Percentiles rank a stretch among this genome's conserved stretches.
Evolutionary conservation across 2,797 vertebrate species (phyloP).

Genomic region (Etheostoma nigrum): DNA sequence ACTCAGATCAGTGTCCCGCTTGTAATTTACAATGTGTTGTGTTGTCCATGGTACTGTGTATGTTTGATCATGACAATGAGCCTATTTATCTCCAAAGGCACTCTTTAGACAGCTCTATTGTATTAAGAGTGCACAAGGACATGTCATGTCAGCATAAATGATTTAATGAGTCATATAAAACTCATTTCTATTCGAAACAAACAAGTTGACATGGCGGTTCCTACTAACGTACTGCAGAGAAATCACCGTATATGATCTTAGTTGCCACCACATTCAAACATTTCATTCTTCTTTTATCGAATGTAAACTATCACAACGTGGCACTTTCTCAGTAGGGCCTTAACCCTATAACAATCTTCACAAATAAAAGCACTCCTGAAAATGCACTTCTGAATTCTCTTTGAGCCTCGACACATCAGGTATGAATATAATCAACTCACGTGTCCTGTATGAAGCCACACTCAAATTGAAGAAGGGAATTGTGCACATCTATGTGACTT

Average conservation of each 20-base stretch:
- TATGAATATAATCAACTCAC: background rate
- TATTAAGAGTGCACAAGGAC: constrained; percentile 19
- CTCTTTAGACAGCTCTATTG: constrained; percentile 19
- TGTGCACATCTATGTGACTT: constrained; percentile 15
- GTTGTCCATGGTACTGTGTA: constrained; percentile 4
- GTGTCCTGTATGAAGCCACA: background rate
- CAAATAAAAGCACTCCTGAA: constrained; percentile 13
- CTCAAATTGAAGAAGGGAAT: background rate
- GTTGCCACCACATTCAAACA: constrained; percentile 52
- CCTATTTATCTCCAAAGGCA: constrained; percentile 40
- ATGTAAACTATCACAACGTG: constrained; percentile 38
- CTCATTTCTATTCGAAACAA: background rate
- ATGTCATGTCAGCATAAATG: background rate
- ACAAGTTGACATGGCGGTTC: background rate
- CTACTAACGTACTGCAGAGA: constrained; percentile 26
- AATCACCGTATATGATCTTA: constrained; percentile 9
- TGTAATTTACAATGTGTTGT: constrained; percentile 10
- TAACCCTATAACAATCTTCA: constrained; percentile 44
- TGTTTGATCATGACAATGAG: constrained; percentile 5
- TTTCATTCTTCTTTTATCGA: constrained; percentile 23
- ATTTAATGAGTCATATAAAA: constrained; percentile 18
- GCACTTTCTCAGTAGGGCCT: constrained; percentile 42
- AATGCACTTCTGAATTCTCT: constrained; percentile 1
- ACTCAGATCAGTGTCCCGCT: constrained; percentile 22
- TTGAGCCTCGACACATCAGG: background rate